phyloP scores from a whole-genome alignment of 2,888 invertebrate species.

The Hanleya hanleyi region DNA sequence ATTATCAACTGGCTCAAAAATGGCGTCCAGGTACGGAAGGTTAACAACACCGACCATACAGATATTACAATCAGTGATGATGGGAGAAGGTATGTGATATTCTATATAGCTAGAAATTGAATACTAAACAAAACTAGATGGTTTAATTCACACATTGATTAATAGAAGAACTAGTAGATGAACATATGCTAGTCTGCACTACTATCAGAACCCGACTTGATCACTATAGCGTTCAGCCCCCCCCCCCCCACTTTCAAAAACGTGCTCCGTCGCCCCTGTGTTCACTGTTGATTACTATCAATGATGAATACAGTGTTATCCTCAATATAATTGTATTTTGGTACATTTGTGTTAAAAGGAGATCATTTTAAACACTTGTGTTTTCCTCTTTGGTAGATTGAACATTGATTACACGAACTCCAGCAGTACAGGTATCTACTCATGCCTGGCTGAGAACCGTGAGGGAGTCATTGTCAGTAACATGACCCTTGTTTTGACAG shows the following conservation, averaged over 20 bases:
- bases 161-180: no score
- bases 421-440: slow-evolving; percentile 75
- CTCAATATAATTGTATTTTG: no score
- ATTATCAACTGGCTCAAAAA: slow-evolving; percentile 21
- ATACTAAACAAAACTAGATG: no score
- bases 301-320: no score
- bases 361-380: no score
- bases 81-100: background rate
- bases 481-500: slow-evolving; percentile 53
- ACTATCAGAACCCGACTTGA: background rate
- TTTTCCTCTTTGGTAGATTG: no score
- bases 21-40: background rate
- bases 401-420: background rate
- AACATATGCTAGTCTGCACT: background rate
- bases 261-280: background rate
- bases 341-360: background rate
- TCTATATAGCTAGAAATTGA: no score
- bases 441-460: slow-evolving; percentile 88
- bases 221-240: background rate
- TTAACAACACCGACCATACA: background rate
- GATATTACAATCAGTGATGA: slow-evolving; percentile 9
- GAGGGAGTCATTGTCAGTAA: slow-evolving; percentile 75
- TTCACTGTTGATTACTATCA: background rate
- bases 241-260: background rate
- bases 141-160: no score